phyloP scores from a whole-genome alignment of 1,140 invertebrate genomes.

The Leptinotarsa texana region DNA sequence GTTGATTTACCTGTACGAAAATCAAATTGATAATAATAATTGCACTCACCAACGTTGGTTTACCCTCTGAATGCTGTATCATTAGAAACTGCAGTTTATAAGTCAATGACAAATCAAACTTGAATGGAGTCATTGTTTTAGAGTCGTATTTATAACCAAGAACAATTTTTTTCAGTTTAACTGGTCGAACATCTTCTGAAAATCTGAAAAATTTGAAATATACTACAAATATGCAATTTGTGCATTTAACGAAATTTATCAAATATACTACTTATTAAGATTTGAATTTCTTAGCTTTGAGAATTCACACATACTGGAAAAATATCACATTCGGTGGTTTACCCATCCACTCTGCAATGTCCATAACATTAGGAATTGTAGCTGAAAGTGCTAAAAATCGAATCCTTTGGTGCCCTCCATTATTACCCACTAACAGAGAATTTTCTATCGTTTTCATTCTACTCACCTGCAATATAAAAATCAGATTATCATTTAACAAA shows the following conservation, averaged over 20 bases:
- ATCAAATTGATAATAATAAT: no score
- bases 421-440: slow-evolving; percentile 24
- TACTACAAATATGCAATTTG: no score
- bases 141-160: slow-evolving; percentile 66
- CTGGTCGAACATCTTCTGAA: slow-evolving; percentile 72
- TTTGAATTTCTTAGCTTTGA: no score
- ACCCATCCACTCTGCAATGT: slow-evolving; percentile 73
- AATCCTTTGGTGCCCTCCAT: slow-evolving; percentile 50
- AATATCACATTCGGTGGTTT: slow-evolving; percentile 55
- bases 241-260: no score
- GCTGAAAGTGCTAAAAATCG: slow-evolving; percentile 79
- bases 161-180: slow-evolving; percentile 73
- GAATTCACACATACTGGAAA: slow-evolving; percentile 56
- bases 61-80: slow-evolving; percentile 69
- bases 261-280: no score
- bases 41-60: slow-evolving; percentile 71
- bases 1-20: no score
- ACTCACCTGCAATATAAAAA: slow-evolving; percentile 39
- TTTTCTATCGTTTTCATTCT: slow-evolving; percentile 52
- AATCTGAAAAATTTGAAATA: slow-evolving; percentile 58
- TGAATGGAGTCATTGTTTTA: slow-evolving; percentile 63
- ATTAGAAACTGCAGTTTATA: slow-evolving; percentile 75
- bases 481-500: not conserved
- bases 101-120: slow-evolving; percentile 76
- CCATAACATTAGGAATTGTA: slow-evolving; percentile 77